Percentiles rank a stretch among this genome's conserved stretches.
Evolutionary conservation across 2,888 invertebrate species (phyloP).

Genomic region (Leistus spinibarbis): DNA sequence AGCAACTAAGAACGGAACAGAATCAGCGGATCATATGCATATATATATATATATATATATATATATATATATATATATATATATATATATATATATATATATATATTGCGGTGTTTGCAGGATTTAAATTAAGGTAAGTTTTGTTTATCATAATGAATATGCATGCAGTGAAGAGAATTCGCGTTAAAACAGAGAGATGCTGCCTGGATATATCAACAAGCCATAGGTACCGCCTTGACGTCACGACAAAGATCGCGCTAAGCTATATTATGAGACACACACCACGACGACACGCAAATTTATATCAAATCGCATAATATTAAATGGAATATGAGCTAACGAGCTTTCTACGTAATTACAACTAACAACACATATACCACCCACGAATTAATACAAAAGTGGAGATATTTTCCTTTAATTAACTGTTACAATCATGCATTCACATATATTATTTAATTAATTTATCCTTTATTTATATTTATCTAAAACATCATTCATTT

Average conservation of each 20-base stretch:
- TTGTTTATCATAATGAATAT: slow-evolving; percentile 39
- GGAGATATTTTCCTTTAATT: no score
- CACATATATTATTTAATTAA: no score
- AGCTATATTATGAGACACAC: neutral
- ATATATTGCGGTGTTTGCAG: slow-evolving; percentile 4
- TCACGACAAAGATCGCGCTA: neutral
- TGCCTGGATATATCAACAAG: slow-evolving; percentile 30
- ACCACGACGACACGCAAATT: neutral
- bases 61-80: slow-evolving; percentile 6
- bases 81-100: neutral
- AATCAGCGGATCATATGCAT: neutral
- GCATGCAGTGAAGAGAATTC: slow-evolving; percentile 36
- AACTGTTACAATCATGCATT: no score
- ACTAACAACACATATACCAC: no score
- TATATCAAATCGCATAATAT: neutral
- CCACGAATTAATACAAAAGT: no score
- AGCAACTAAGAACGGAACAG: no score
- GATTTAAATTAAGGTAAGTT: slow-evolving; percentile 36
- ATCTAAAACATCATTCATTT: no score
- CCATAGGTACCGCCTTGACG: slow-evolving; percentile 8
- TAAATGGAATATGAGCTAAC: neutral
- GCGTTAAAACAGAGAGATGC: slow-evolving; percentile 31
- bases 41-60: slow-evolving; percentile 1
- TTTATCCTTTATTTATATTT: no score
- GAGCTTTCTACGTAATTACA: neutral